Evolutionary conservation across 2,797 vertebrate genomes (phyloP).

Genomic region (Hippoglossus hippoglossus): DNA sequence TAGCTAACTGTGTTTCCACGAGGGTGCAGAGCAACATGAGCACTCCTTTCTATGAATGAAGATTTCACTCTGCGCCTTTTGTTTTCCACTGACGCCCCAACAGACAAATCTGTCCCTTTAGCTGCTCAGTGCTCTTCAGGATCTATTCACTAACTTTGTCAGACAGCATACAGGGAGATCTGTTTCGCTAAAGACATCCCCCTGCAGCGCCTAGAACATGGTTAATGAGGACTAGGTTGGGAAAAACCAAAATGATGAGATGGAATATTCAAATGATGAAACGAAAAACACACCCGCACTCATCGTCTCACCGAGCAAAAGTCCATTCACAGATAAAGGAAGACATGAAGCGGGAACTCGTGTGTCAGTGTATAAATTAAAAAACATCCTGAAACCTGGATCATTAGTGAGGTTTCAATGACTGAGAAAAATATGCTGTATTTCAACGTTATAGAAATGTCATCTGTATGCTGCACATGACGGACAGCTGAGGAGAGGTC

Average conservation of each 20-base stretch:
- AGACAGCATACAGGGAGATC: neutral
- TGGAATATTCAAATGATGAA: neutral
- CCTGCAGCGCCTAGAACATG: neutral
- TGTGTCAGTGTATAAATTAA: conserved; percentile 5
- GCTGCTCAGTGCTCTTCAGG: too few species aligned
- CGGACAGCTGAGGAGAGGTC: conserved; percentile 13
- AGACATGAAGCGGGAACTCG: conserved; percentile 16
- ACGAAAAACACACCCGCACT: too few species aligned
- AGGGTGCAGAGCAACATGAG: neutral
- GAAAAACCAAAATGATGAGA: neutral
- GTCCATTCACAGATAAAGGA: conserved; percentile 15
- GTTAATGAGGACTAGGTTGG: neutral
- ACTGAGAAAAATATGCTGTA: neutral
- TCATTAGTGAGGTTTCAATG: conserved; percentile 9
- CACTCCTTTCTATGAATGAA: neutral
- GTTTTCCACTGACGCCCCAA: too few species aligned
- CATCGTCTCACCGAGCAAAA: conserved; percentile 2
- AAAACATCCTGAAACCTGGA: neutral
- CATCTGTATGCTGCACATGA: conserved; percentile 8
- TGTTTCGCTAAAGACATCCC: neutral
- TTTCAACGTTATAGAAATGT: conserved; percentile 7
- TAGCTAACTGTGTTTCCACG: neutral
- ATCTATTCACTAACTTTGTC: neutral
- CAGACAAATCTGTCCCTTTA: too few species aligned
- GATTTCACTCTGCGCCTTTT: too few species aligned